Conservation (phyloP, 2,113 vertebrate genomes). For the Odocoileus virginianus region DNA sequence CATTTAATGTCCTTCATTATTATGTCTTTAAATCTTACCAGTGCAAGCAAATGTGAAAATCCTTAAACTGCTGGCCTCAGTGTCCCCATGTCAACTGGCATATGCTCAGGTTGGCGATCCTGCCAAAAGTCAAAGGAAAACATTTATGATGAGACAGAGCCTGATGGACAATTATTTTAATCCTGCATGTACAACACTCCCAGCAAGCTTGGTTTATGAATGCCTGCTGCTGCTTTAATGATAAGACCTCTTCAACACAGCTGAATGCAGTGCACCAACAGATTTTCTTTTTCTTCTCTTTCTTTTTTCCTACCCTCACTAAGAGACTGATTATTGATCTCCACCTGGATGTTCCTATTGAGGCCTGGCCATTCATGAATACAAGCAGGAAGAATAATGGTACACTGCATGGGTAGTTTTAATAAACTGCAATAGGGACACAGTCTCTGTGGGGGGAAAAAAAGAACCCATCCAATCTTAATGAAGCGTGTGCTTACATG, state of each 20-base stretch:
- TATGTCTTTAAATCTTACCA: conserved; percentile 78
- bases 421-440: conserved; percentile 71
- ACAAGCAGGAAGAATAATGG: conserved; percentile 68
- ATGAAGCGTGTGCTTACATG: conserved; percentile 62
- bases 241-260: conserved; percentile 69
- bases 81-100: conserved; percentile 72
- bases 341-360: conserved; percentile 54
- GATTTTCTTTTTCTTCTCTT: neutral
- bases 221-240: conserved; percentile 71
- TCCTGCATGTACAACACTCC: conserved; percentile 53
- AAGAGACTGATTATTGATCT: conserved; percentile 68
- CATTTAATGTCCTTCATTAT: conserved; percentile 45
- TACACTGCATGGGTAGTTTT: conserved; percentile 68
- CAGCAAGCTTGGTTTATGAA: conserved; percentile 61
- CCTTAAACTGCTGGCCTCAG: conserved; percentile 76
- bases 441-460: neutral
- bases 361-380: conserved; percentile 63
- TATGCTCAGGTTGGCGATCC: conserved; percentile 71
- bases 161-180: conserved; percentile 75
- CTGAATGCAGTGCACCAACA: conserved; percentile 54
- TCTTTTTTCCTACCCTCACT: conserved; percentile 6
- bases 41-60: conserved; percentile 71
- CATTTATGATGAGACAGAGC: conserved; percentile 76
- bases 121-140: conserved; percentile 81
- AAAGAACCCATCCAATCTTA: conserved; percentile 68